These are phyloP conservation scores for Venustaconcha ellipsiformis DNA, from an alignment of 1,140 invertebrate species.

Conservation along the genomic window DNA sequence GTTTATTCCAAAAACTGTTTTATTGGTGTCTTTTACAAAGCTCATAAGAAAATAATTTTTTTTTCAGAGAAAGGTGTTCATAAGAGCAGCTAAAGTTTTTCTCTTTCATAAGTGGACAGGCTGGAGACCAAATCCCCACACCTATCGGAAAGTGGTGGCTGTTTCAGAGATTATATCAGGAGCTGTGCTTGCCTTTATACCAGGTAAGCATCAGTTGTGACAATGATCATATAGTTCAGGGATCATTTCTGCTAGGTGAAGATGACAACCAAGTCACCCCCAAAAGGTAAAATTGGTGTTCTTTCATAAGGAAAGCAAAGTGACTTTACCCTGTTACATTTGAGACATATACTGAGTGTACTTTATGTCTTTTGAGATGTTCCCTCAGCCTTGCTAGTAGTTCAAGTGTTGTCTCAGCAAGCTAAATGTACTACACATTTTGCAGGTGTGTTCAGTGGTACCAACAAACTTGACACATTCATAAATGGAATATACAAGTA, in stretches of 20 bases:
- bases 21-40: no score
- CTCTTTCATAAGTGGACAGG: constrained; percentile 77
- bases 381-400: no score
- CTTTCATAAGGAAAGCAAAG: background rate
- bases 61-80: constrained; percentile 94
- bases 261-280: no score
- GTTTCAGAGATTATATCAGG: constrained; percentile 91
- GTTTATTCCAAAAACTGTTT: no score
- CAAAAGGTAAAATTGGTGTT: background rate
- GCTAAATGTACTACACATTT: no score
- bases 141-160: constrained; percentile 88
- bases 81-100: constrained; percentile 97
- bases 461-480: no score
- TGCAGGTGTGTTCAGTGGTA: no score
- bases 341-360: background rate
- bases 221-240: background rate
- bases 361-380: no score
- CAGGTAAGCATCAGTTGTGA: constrained; percentile 72
- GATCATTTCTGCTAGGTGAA: background rate
- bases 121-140: constrained; percentile 80
- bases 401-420: no score
- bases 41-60: constrained; percentile 19
- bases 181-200: constrained; percentile 86
- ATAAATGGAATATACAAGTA: no score
- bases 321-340: background rate